A percentile compares a stretch with the other conserved stretches of the same genome.
These are phyloP conservation scores for Bombyx mandarina DNA, from an alignment of 1,140 invertebrate genomes.

Conservation along the genomic window DNA sequence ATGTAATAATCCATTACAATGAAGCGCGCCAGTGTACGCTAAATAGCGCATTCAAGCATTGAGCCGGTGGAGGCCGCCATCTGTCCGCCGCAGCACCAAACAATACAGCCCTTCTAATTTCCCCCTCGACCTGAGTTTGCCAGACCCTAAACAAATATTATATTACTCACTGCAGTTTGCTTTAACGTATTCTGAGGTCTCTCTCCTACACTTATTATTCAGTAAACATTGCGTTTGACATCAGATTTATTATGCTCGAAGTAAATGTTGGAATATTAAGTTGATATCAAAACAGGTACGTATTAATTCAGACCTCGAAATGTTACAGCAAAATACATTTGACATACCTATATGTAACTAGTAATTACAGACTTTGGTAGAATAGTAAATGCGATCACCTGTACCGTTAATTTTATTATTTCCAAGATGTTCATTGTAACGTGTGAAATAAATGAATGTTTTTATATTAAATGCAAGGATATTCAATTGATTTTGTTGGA, in stretches of 20 bases:
- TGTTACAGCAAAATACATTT: neutral
- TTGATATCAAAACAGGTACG: too few relatives aligned
- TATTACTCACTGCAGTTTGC: constrained; percentile 30
- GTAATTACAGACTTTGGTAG: too few relatives aligned
- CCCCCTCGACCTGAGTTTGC: constrained; percentile 51
- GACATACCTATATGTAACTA: too few relatives aligned
- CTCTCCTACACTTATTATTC: neutral
- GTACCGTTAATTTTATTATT: too few relatives aligned
- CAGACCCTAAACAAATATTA: constrained; percentile 58
- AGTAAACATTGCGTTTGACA: too few relatives aligned
- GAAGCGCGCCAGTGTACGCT: constrained; percentile 55
- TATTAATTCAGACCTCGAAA: too few relatives aligned
- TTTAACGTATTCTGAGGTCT: constrained; percentile 18
- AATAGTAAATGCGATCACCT: too few relatives aligned
- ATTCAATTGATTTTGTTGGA: too few relatives aligned
- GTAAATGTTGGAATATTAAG: too few relatives aligned
- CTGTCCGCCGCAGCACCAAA: constrained; percentile 55
- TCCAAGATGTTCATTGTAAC: too few relatives aligned
- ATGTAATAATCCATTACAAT: constrained; percentile 70
- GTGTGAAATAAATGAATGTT: constrained; percentile 21
- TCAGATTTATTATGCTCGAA: too few relatives aligned
- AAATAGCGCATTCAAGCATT: constrained; percentile 64
- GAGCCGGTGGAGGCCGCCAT: constrained; percentile 43
- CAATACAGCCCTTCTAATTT: constrained; percentile 56
- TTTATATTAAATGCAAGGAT: constrained; percentile 19